phyloP scores from a whole-genome alignment of 2,888 invertebrate species.

The Icerya purchasi region DNA sequence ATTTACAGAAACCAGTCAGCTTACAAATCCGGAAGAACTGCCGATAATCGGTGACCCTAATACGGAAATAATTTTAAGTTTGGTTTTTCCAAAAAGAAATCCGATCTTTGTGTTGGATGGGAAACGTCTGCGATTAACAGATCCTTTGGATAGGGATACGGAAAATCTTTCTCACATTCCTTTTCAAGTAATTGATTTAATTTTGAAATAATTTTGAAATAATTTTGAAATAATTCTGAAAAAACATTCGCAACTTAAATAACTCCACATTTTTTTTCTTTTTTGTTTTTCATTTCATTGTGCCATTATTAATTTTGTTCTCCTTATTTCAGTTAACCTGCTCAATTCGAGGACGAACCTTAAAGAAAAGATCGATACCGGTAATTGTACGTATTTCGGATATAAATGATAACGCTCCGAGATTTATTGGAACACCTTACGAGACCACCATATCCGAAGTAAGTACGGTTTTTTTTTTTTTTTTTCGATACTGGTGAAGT shows the following conservation, averaged over 20 bases:
- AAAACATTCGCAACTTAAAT: background rate
- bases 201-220: too few species aligned
- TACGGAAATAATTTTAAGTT: slow-evolving; percentile 51
- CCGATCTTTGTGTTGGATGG: slow-evolving; percentile 61
- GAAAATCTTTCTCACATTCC: slow-evolving; percentile 71
- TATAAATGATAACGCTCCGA: slow-evolving; percentile 72
- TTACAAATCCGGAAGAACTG: slow-evolving; percentile 53
- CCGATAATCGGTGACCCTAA: slow-evolving; percentile 66
- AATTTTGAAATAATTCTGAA: background rate
- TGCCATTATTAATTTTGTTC: too few species aligned
- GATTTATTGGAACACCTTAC: slow-evolving; percentile 64
- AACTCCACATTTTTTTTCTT: too few species aligned
- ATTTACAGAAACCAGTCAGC: slow-evolving; percentile 56
- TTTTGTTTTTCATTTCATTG: background rate
- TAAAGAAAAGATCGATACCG: slow-evolving; percentile 47
- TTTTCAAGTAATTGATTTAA: slow-evolving; percentile 66
- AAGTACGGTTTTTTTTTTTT: slow-evolving; percentile 23
- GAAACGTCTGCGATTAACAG: slow-evolving; percentile 52
- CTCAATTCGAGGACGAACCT: slow-evolving; percentile 55
- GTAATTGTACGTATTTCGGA: slow-evolving; percentile 75
- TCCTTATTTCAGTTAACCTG: slow-evolving; percentile 60
- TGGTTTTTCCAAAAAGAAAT: slow-evolving; percentile 57
- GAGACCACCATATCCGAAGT: slow-evolving; percentile 71
- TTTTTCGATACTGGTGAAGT: too few species aligned
- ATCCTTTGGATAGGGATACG: slow-evolving; percentile 64